A percentile compares a stretch with the other conserved stretches of the same genome.
Evolutionary conservation across 2,888 invertebrate species (phyloP).

Genomic region (Tachina fera): DNA sequence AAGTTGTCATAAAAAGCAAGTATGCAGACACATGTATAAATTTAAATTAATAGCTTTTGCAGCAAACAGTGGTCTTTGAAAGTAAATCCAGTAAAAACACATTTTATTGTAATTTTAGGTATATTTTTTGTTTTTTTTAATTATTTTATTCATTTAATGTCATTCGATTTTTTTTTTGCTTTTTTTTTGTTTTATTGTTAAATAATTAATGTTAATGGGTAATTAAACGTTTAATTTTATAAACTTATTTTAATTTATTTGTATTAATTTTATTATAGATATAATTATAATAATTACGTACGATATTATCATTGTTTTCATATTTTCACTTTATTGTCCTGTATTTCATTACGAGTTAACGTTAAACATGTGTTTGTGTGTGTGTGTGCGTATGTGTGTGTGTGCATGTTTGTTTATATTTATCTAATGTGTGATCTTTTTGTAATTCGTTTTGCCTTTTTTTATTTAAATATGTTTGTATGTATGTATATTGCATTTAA

Average conservation of each 20-base stretch:
- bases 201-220: conserved; percentile 66
- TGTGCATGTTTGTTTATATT: neutral
- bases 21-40: too few relatives aligned
- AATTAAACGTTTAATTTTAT: conserved; percentile 66
- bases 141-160: conserved; percentile 28
- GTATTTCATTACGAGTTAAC: conserved; percentile 75
- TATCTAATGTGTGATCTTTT: conserved; percentile 47
- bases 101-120: neutral
- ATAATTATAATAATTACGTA: conserved; percentile 63
- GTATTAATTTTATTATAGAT: conserved; percentile 30
- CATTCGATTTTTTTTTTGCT: conserved; percentile 7
- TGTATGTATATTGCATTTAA: conserved; percentile 18
- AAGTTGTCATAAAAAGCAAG: too few relatives aligned
- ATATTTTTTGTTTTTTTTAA: neutral
- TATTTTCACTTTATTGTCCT: conserved; percentile 75
- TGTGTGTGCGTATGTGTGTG: neutral
- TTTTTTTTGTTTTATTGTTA: conserved; percentile 61
- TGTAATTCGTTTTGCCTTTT: conserved; percentile 20
- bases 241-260: conserved; percentile 52
- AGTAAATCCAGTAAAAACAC: neutral
- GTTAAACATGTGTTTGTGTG: conserved; percentile 64
- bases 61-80: too few relatives aligned
- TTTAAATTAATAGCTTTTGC: too few relatives aligned
- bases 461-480: conserved; percentile 35
- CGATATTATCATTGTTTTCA: conserved; percentile 70